These are phyloP conservation scores for Harmothoe impar DNA, from an alignment of 2,888 invertebrate species.

Conservation along the genomic window DNA sequence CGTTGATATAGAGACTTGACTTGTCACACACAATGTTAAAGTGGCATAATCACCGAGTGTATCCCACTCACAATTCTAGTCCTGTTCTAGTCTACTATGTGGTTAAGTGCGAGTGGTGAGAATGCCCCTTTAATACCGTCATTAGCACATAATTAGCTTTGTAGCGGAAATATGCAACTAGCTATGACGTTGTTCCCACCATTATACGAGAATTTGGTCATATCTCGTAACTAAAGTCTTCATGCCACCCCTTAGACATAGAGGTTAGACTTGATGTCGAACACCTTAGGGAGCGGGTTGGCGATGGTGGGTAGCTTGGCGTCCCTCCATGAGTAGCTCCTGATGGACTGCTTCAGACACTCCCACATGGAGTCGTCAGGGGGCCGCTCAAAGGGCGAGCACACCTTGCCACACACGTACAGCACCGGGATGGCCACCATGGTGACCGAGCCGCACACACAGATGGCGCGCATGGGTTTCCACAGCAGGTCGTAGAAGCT, in stretches of 20 bases:
- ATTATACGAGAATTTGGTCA: too few relatives aligned
- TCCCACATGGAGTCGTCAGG: conserved; percentile 5
- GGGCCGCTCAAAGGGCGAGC: conserved; percentile 45
- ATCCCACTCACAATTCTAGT: too few relatives aligned
- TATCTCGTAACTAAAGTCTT: too few relatives aligned
- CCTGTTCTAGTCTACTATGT: too few relatives aligned
- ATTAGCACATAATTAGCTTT: too few relatives aligned
- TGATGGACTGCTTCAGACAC: conserved; percentile 44
- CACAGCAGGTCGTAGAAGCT: conserved; percentile 40
- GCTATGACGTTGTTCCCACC: too few relatives aligned
- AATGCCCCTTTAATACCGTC: too few relatives aligned
- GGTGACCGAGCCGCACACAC: not conserved
- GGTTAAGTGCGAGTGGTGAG: too few relatives aligned
- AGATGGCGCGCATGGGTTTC: conserved; percentile 34
- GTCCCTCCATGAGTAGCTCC: not conserved
- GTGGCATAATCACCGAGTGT: too few relatives aligned
- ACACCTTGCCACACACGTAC: not conserved
- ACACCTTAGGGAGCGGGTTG: conserved; percentile 47
- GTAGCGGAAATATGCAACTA: too few relatives aligned
- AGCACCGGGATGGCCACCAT: not conserved
- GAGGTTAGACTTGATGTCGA: conserved; percentile 22
- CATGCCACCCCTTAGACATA: conserved; percentile 1
- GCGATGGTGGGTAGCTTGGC: not conserved
- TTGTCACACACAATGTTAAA: too few relatives aligned
- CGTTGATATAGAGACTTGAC: too few relatives aligned